Base-by-base conservation (phyloP, 1,140 invertebrate genomes). In the Heterodera schachtii region DNA sequence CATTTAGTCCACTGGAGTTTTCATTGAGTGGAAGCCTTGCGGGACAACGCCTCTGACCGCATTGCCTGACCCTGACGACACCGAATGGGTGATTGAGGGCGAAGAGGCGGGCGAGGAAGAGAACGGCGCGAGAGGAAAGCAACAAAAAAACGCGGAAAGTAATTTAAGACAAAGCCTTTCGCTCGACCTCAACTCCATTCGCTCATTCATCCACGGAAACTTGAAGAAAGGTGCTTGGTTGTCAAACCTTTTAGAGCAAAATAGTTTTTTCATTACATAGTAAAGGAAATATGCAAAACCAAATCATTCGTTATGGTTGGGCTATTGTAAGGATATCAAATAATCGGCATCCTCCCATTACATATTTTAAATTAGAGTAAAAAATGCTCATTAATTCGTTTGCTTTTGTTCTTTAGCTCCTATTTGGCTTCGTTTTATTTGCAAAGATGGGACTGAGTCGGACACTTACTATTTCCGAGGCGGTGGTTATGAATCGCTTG, bases 21-120 rank as follows among this genome's bases (percentile, higher is more conserved):
- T 74, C 43, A 43, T 86, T 19, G 85, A 86, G 44, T 86, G 85
- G 85, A 87, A 87, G 13, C 85, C 86, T 41, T 83, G 71, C n/a
- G 75, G 60, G 13, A 52, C 70, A 44, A 73, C 74, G 41, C 52
- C 69, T n/a, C n/a, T 67, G 5, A 43, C 57, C 0, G 43, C 66
- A 31, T 16, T 46, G 64, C 47, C 52, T 16, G 86, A 85, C 8
- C 57, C 84, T 31, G 85, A 83, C 8, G 57, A 76, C n/a, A 73
- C 67, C 43, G 81, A 82, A 60, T 86, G 85, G 85, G 85, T 86
- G n/a, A 84, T 86, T 73, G 86, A 87, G 75, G 86, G 84, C 6
- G 82, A 41, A 19, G 81, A 82, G 13, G 73, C 64, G 46, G 46
- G 73, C 5, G 73, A 21, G 5, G 77, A n/a, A 31, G 52, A 69